These are phyloP conservation scores for Ophion ellenae DNA, from an alignment of 2,888 invertebrate genomes.

Conservation along the genomic window DNA sequence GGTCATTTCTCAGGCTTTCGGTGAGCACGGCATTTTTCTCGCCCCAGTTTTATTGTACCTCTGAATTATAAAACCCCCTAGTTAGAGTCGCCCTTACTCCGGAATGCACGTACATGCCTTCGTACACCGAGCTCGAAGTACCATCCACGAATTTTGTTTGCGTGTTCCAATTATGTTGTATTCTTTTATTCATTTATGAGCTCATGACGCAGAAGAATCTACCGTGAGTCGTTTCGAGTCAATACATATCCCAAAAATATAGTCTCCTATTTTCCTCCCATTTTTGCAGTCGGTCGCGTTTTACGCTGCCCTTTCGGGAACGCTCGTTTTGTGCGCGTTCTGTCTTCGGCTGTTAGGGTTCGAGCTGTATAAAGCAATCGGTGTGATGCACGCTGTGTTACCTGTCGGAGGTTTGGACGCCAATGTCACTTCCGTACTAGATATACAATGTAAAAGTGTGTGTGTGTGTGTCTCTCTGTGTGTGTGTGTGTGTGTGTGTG, in stretches of 20 bases:
- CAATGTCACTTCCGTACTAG: conserved; percentile 11
- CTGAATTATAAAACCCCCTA: conserved; percentile 69
- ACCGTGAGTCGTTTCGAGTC: conserved; percentile 23
- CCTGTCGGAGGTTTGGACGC: conserved; percentile 27
- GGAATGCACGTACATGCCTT: conserved; percentile 31
- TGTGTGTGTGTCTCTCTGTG: too few species aligned
- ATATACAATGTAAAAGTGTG: too few species aligned
- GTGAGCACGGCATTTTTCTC: conserved; percentile 12
- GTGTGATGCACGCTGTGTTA: conserved; percentile 10
- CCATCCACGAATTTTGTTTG: conserved; percentile 53
- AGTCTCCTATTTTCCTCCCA: neutral
- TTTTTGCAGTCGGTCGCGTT: neutral
- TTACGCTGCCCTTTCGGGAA: conserved; percentile 4
- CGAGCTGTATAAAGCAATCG: neutral
- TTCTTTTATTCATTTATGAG: conserved; percentile 73
- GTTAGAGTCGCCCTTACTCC: conserved; percentile 20
- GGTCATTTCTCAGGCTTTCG: conserved; percentile 31
- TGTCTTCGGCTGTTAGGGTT: neutral
- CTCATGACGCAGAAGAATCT: conserved; percentile 15
- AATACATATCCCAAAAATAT: neutral
- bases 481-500: neutral
- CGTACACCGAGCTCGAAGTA: conserved; percentile 7
- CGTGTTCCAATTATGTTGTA: conserved; percentile 71
- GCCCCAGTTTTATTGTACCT: conserved; percentile 67
- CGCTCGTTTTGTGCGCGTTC: conserved; percentile 5